Conservation (phyloP, 1,140 invertebrate genomes). For the Mercenaria mercenaria region DNA sequence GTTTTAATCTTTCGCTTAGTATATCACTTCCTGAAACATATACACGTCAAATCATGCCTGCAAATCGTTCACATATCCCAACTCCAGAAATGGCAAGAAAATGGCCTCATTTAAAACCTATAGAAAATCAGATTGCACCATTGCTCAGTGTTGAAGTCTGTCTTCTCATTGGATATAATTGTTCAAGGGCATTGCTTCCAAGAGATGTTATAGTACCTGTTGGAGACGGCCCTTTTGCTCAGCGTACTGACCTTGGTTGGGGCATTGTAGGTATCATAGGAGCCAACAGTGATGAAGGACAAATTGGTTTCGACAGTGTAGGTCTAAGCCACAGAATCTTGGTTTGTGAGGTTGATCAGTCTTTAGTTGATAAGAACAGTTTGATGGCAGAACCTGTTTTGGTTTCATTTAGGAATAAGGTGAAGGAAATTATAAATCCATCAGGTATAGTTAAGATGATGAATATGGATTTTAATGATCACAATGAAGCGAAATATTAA, state of each 20-base stretch:
- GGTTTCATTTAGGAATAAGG: neutral
- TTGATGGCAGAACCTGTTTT: neutral
- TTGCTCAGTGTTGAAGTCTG: neutral
- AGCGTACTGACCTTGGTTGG: conserved; percentile 32
- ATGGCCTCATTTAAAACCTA: conserved; percentile 47
- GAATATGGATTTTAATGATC: neutral
- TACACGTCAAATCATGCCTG: conserved; percentile 59
- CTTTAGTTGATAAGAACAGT: neutral
- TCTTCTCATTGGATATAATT: conserved; percentile 9
- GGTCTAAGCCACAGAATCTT: conserved; percentile 19
- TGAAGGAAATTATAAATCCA: neutral
- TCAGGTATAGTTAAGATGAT: neutral
- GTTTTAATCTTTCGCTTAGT: neutral
- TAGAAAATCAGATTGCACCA: neutral
- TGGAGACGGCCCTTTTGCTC: conserved; percentile 9
- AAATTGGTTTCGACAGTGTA: neutral
- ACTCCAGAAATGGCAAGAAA: conserved; percentile 18
- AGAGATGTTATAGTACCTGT: neutral
- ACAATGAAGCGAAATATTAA: neutral
- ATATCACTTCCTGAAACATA: conserved; percentile 37
- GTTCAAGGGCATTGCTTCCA: neutral
- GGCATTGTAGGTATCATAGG: conserved; percentile 20
- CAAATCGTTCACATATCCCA: conserved; percentile 50
- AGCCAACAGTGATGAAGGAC: neutral
- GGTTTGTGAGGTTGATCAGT: neutral